Evolutionary conservation across 2,113 vertebrate genomes (phyloP).

Genomic region (Dolichallabes microphthalmus): DNA sequence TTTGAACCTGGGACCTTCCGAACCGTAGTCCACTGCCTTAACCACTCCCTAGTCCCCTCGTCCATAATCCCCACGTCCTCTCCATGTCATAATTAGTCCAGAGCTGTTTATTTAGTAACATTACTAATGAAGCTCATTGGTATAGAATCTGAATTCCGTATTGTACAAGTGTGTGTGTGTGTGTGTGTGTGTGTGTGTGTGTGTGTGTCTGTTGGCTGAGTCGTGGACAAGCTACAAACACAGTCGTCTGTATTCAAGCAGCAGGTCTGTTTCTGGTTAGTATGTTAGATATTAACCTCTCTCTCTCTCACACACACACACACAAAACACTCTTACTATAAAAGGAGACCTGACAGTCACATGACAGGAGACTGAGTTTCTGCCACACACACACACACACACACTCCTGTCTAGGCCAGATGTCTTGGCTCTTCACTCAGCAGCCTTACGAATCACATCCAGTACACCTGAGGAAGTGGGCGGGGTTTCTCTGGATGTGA

Average conservation of each 20-base stretch:
- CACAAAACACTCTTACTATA: background rate
- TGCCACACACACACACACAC: background rate
- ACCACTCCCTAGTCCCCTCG: no score
- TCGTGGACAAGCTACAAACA: background rate
- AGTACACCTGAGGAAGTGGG: background rate
- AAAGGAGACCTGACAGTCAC: background rate
- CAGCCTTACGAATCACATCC: background rate
- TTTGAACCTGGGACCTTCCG: no score
- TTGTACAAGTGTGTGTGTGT: background rate
- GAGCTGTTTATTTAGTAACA: background rate
- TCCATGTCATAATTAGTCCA: background rate
- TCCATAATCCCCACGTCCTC: no score
- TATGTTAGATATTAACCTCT: background rate
- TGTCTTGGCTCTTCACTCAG: background rate
- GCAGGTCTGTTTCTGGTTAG: background rate
- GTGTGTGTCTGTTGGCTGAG: background rate
- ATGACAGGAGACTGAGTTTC: background rate
- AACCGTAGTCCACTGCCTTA: no score
- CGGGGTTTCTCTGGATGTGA: background rate
- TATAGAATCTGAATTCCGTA: background rate
- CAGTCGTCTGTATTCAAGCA: background rate
- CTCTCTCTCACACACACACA: background rate
- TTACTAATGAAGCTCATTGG: background rate
- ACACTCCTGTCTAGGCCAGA: background rate
- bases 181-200: background rate